Percentiles rank a stretch among this genome's conserved stretches.
Conservation (phyloP, 2,113 vertebrate genomes). For the Paracanthobrama guichenoti region DNA sequence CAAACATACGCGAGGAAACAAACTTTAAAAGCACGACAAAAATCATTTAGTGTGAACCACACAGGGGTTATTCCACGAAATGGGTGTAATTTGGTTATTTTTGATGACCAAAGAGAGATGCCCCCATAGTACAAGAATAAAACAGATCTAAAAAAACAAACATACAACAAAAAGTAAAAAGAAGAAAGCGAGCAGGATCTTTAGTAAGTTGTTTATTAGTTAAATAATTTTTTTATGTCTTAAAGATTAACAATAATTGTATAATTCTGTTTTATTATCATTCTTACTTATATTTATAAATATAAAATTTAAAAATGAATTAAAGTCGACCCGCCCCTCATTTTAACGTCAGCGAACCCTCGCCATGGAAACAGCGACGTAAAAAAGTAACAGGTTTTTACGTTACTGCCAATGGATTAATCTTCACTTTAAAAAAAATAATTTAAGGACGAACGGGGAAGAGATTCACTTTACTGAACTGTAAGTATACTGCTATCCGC, state of each 20-base stretch:
- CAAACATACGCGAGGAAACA: too few relatives aligned
- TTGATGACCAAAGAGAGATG: too few relatives aligned
- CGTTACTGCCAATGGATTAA: background rate
- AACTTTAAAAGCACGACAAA: background rate
- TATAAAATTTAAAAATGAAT: background rate
- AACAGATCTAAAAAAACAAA: background rate
- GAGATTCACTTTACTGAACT: background rate
- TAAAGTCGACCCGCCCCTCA: background rate
- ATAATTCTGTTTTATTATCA: background rate
- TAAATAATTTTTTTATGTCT: background rate
- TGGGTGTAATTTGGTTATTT: too few relatives aligned
- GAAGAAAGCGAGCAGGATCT: background rate
- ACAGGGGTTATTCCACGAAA: too few relatives aligned
- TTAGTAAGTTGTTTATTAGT: background rate
- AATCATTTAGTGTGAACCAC: background rate
- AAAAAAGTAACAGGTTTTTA: background rate
- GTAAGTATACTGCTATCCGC: background rate
- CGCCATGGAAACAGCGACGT: constrained; percentile 23
- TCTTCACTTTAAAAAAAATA: background rate
- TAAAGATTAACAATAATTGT: background rate
- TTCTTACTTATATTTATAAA: background rate
- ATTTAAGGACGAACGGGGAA: background rate
- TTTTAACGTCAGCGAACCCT: background rate
- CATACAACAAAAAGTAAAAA: background rate
- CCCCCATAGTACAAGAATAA: too few relatives aligned